These are phyloP conservation scores for Quadriops clusia DNA, from an alignment of 2,888 invertebrate genomes.

Conservation along the genomic window DNA sequence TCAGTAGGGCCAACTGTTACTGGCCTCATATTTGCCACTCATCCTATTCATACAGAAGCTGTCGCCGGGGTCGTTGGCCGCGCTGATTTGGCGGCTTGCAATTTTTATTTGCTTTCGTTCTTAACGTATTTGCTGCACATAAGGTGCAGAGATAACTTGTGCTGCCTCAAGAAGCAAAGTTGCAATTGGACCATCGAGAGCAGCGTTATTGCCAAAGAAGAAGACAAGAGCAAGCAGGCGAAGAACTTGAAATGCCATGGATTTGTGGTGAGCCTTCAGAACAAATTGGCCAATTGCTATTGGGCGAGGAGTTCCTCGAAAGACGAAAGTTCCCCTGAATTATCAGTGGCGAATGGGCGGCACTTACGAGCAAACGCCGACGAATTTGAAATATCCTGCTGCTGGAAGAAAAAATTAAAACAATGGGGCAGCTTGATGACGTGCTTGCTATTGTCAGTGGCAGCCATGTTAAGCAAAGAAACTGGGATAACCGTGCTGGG, in stretches of 20 bases:
- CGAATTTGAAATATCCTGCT: constrained; percentile 18
- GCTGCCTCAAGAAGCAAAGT: constrained; percentile 18
- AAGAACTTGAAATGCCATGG: constrained; percentile 28
- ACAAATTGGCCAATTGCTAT: constrained; percentile 29
- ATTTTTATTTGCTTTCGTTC: constrained; percentile 80
- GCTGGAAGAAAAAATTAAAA: constrained; percentile 29
- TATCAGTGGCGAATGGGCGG: constrained; percentile 11
- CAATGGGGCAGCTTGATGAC: constrained; percentile 50
- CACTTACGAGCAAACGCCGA: constrained; percentile 6
- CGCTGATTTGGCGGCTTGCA: constrained; percentile 85
- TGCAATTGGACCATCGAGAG: constrained; percentile 3
- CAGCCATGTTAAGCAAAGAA: constrained; percentile 89
- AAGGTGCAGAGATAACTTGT: constrained; percentile 43
- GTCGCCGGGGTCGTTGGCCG: constrained; percentile 92
- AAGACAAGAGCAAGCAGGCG: constrained; percentile 23
- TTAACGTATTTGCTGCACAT: constrained; percentile 75
- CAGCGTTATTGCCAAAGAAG: constrained; percentile 15
- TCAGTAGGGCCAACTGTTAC: constrained; percentile 61
- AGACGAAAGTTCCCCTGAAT: constrained; percentile 3
- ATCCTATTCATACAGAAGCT: constrained; percentile 94
- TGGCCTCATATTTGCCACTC: constrained; percentile 82
- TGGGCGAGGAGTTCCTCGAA: constrained; percentile 25
- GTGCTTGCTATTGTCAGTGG: constrained; percentile 50
- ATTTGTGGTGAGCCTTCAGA: constrained; percentile 28
- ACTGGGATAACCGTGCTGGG: constrained; percentile 87